Conservation (phyloP, 2,888 invertebrate species). For the Limenitis camilla region DNA sequence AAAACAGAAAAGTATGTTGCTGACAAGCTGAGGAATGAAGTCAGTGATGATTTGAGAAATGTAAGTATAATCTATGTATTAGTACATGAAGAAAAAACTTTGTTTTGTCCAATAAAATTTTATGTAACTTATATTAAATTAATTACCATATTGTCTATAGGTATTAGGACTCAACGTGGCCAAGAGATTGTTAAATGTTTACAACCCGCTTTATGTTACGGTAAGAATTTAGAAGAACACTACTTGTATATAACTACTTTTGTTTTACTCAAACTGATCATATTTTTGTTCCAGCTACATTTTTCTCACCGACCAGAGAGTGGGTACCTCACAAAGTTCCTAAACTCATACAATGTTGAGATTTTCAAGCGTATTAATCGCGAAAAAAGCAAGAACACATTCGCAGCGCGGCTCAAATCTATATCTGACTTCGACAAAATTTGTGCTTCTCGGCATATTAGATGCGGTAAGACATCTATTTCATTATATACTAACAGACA, state of each 20-base stretch:
- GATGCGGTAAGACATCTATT: slow-evolving; percentile 45
- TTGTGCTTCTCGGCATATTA: slow-evolving; percentile 31
- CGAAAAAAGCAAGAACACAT: slow-evolving; percentile 25
- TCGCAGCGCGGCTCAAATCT: slow-evolving; percentile 37
- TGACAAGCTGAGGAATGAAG: slow-evolving; percentile 37
- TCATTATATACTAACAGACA: neutral
- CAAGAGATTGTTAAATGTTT: slow-evolving; percentile 46
- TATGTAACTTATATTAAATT: neutral
- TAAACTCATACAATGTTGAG: slow-evolving; percentile 37
- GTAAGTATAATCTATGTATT: slow-evolving; percentile 32
- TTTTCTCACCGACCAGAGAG: slow-evolving; percentile 41
- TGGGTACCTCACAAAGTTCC: slow-evolving; percentile 34
- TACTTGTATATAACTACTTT: neutral
- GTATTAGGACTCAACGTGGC: slow-evolving; percentile 50
- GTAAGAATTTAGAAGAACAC: slow-evolving; percentile 29
- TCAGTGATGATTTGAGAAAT: slow-evolving; percentile 43
- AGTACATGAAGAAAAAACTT: neutral
- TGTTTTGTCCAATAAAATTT: neutral
- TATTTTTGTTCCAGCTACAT: slow-evolving; percentile 32
- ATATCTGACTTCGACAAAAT: slow-evolving; percentile 41
- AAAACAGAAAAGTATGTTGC: slow-evolving; percentile 37
- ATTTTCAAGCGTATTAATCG: slow-evolving; percentile 34
- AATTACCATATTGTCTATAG: slow-evolving; percentile 34
- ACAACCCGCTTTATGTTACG: slow-evolving; percentile 48
- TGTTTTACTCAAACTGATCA: neutral